A percentile compares a stretch with the other conserved stretches of the same genome.
These are phyloP conservation scores for Malthinus seriepunctatus DNA, from an alignment of 2,888 invertebrate genomes.

Conservation along the genomic window DNA sequence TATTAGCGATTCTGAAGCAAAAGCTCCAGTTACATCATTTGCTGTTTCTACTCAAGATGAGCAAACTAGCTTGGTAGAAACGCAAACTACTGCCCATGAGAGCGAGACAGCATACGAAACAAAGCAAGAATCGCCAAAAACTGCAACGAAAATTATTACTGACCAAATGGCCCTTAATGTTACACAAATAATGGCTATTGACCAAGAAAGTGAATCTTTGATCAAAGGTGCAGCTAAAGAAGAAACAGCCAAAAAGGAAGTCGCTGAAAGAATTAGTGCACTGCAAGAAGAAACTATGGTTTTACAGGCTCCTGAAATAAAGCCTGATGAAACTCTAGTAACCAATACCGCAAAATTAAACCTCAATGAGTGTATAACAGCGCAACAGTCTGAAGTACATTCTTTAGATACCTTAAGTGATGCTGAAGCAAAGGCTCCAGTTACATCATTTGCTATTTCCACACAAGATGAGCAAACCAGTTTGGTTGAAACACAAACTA, in stretches of 20 bases:
- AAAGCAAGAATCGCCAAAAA: slow-evolving; percentile 24
- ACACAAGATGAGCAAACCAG: slow-evolving; percentile 43
- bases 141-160: slow-evolving; percentile 25
- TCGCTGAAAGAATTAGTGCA: slow-evolving; percentile 54
- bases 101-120: slow-evolving; percentile 40
- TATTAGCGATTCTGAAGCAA: slow-evolving; percentile 19
- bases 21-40: slow-evolving; percentile 37
- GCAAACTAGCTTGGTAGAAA: slow-evolving; percentile 42
- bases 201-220: slow-evolving; percentile 51
- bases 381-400: slow-evolving; percentile 31
- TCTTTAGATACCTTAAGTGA: slow-evolving; percentile 25
- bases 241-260: slow-evolving; percentile 53
- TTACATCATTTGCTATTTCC: slow-evolving; percentile 32
- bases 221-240: slow-evolving; percentile 53
- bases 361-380: slow-evolving; percentile 32
- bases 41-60: slow-evolving; percentile 42
- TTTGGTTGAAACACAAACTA: slow-evolving; percentile 41
- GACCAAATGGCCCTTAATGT: slow-evolving; percentile 50
- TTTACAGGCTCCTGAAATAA: slow-evolving; percentile 36
- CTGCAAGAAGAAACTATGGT: slow-evolving; percentile 50
- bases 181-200: slow-evolving; percentile 49
- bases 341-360: slow-evolving; percentile 38
- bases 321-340: too few species aligned
- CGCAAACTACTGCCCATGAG: slow-evolving; percentile 44
- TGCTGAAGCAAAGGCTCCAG: slow-evolving; percentile 38